Evolutionary conservation across 2,113 vertebrate species (phyloP), one percentile per base, ranked within the genome.

Genomic region (Meriones unguiculatus): DNA sequence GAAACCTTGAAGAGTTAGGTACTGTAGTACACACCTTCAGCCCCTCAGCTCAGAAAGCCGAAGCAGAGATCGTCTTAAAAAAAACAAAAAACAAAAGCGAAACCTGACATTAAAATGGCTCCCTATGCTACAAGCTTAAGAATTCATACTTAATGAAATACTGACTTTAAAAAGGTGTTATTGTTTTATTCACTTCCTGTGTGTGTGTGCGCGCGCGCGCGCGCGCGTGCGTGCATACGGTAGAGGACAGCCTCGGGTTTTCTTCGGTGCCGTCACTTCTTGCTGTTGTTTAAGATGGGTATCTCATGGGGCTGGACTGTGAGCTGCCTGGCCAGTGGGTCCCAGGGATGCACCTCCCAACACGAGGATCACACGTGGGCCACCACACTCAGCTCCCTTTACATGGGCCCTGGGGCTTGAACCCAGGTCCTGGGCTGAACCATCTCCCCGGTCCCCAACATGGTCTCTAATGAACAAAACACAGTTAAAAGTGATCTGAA

Each of bases 381-480:
- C 41, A 52, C 28, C 41, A 69, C 41, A 20, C 84, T 69, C n/a
- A 50, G 41, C 46, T 87, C 30, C 52, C 46, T 50, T 87, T 52
- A 65, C 25, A 62, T 65, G n/a, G 38, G 14, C 50, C 30, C 62
- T 67, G 38, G 82, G 18, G 9, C 20, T 67, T 5, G 8, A 86
- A 86, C 82, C 10, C 9, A 7, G 25, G 38, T 28, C 82, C 64
- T 50, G 25, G n/a, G 20, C 82, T 50, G 28, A 65, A 32, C 38
- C 62, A 46, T 30, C 57, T 28, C 14, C 22, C 28, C 15, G 20
- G 28, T 67, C 82, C 46, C 50, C 65, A 35, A 52, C 46, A 87
- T 54, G 24, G 41, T 70, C 57, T 96, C 57, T 87, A 41, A 89
- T 77, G 64, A 90, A 93, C 35, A 87, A 41, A 82, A 38, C 93